Evolutionary conservation across 2,797 vertebrate genomes (phyloP), one percentile per base, ranked within the genome.

Genomic region (Gastrophryne carolinensis): DNA sequence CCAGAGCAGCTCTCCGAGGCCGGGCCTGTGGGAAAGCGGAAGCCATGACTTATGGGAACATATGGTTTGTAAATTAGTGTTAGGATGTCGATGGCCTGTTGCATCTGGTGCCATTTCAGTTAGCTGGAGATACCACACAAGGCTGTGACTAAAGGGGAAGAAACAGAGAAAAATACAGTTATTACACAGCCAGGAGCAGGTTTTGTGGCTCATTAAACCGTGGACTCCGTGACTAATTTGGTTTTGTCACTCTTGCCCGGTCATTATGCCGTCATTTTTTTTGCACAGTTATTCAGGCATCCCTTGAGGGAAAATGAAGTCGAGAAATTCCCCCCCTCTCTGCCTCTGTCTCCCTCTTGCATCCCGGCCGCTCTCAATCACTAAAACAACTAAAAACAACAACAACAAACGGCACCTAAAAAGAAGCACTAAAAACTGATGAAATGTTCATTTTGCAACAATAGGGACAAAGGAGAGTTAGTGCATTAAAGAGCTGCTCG

Each of bases 211-310:
- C 95, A 97, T 97, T 98, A 97, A 94, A 90, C 93, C 93, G 92
- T 95, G 95, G 95, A 92, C 92, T 95, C 94, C 94, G 93, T 97
- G 95, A 97, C 96, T 95, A 98, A 98, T 98, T 90, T 92, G 92
- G 94, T 95, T 96, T 97, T 98, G 95, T 98, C 89, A 86, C 88
- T 87, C 86, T 88, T 92, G 92, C 93, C 89, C 93, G 95, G 94
- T 97, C 95, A 96, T 96, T 95, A 95, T 96, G 92, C 94, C 92
- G n/a, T 94, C 94, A 92, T 96, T 96, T 97, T 96, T 92, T 94
- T 94, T 95, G 92, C 92, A 93, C 91, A 92, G 93, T 94, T 95
- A 98, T 98, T 97, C 97, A 98, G 92, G 93, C 94, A 92, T 94
- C 93, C 92, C 91, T 91, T 90, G 88, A 91, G 87, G 89, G 37